These are phyloP conservation scores for Polydrusus pterygomalis DNA, from an alignment of 2,888 invertebrate species.

Conservation along the genomic window DNA sequence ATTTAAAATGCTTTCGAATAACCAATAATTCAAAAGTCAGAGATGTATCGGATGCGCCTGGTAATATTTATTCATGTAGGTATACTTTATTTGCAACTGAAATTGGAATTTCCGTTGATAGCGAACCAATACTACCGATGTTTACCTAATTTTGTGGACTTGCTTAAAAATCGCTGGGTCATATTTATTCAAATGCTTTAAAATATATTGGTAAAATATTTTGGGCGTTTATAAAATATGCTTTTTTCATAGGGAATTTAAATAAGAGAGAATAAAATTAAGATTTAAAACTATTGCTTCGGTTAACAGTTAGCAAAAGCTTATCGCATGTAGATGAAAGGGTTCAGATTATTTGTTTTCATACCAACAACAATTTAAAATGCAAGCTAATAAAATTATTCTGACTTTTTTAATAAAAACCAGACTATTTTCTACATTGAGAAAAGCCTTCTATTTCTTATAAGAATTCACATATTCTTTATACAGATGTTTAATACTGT, in stretches of 20 bases:
- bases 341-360: no score
- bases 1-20: slow-evolving; percentile 28
- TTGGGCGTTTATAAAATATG: not conserved
- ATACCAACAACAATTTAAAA: no score
- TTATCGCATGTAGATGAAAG: no score
- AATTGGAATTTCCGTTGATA: slow-evolving; percentile 25
- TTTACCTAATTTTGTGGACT: slow-evolving; percentile 22
- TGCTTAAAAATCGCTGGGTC: not conserved
- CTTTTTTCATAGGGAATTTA: not conserved
- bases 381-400: no score
- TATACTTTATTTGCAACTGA: slow-evolving; percentile 27
- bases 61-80: slow-evolving; percentile 26
- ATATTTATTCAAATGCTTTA: not conserved
- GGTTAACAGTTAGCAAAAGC: no score
- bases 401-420: no score
- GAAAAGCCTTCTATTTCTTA: no score
- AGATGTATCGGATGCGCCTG: slow-evolving; percentile 20
- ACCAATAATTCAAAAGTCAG: slow-evolving; percentile 28
- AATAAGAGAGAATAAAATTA: not conserved
- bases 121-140: slow-evolving; percentile 21
- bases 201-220: not conserved
- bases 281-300: no score
- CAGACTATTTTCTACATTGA: no score
- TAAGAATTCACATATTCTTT: no score
- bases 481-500: no score